Evolutionary conservation across 2,888 invertebrate genomes (phyloP).

Genomic region (Apomyelois bistriatella): DNA sequence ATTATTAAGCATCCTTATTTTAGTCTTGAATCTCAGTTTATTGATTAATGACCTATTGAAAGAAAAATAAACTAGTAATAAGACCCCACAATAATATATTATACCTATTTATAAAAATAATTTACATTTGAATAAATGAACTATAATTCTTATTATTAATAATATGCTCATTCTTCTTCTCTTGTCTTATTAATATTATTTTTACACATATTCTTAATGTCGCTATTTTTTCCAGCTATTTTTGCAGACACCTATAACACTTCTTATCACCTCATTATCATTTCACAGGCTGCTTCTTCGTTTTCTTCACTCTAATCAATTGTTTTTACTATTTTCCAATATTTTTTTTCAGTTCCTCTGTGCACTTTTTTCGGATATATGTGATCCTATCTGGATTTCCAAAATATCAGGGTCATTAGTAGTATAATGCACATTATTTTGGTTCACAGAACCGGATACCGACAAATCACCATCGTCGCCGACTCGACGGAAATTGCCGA

Average conservation of each 20-base stretch:
- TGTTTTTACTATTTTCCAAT: slow-evolving; percentile 15
- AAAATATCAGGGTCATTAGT: slow-evolving; percentile 25
- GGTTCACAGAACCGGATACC: slow-evolving; percentile 88
- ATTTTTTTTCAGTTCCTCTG: not conserved
- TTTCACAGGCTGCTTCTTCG: slow-evolving; percentile 33
- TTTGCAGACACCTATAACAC: not conserved
- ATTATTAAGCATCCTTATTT: too few species aligned
- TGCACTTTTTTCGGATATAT: slow-evolving; percentile 8
- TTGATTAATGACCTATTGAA: too few species aligned
- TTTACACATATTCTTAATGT: slow-evolving; percentile 31
- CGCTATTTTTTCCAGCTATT: not conserved
- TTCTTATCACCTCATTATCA: slow-evolving; percentile 29
- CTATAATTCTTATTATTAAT: not conserved
- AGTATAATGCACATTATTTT: slow-evolving; percentile 59
- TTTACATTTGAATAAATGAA: too few species aligned
- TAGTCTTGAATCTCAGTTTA: too few species aligned
- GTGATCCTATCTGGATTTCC: slow-evolving; percentile 5
- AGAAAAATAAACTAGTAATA: too few species aligned
- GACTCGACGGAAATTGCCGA: slow-evolving; percentile 96
- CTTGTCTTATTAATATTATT: slow-evolving; percentile 30
- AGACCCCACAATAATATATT: too few species aligned
- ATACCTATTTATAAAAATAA: too few species aligned
- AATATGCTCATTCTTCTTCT: not conserved
- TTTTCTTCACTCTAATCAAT: slow-evolving; percentile 34
- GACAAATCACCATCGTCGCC: slow-evolving; percentile 94